A percentile compares a stretch with the other conserved stretches of the same genome.
Evolutionary conservation across 2,113 vertebrate genomes (phyloP).

Genomic region (Quiscalus mexicanus): DNA sequence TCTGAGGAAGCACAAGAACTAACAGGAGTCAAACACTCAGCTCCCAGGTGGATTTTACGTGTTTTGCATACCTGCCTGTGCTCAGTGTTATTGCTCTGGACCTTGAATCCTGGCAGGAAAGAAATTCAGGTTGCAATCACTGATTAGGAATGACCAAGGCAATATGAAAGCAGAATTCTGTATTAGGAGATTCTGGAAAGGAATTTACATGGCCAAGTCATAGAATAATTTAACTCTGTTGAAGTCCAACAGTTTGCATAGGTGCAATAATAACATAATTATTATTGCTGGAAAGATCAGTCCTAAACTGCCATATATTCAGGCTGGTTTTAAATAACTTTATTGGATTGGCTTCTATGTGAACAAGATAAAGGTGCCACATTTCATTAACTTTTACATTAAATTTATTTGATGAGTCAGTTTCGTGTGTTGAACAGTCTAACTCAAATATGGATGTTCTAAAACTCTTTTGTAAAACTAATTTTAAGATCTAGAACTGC

Average conservation of each 20-base stretch:
- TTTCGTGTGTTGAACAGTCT: not conserved
- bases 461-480: not conserved
- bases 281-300: not conserved
- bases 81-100: fast-evolving
- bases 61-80: not conserved
- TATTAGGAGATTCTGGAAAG: not conserved
- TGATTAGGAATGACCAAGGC: not conserved
- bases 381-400: not conserved
- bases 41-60: not conserved
- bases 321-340: not conserved
- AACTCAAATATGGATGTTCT: not conserved
- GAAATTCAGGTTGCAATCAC: not conserved
- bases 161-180: not conserved
- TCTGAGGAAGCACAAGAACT: not conserved
- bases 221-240: not conserved
- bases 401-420: not conserved
- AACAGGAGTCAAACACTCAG: fast-evolving
- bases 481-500: not conserved
- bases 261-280: not conserved
- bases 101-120: not conserved
- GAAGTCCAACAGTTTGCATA: not conserved
- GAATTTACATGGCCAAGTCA: not conserved
- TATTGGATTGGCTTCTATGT: not conserved
- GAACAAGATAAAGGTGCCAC: not conserved
- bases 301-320: not conserved